Base-by-base conservation (phyloP, 2,113 vertebrate genomes). In the Turdus rufiventris region DNA sequence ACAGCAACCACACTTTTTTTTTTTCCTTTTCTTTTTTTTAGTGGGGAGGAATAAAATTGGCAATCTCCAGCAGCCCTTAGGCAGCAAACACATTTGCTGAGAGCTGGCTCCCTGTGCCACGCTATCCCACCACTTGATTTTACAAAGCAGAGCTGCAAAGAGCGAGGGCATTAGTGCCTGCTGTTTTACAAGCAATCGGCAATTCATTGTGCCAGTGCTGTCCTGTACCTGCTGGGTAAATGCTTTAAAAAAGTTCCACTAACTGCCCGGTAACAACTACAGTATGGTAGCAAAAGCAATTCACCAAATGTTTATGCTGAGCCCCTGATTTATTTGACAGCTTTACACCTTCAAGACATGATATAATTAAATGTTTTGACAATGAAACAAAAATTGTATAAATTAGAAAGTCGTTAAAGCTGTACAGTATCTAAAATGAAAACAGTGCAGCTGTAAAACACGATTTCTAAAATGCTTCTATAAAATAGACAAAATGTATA, bases 321-420 rank as follows among this genome's bases (percentile, higher is more conserved):
- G 97, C 93, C 95, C 95, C 86, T 90, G 98, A 98, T 98, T 98
- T 98, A 98, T 98, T 98, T 98, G 98, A 98, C 98, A 98, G 98
- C 95, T 98, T 98, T 98, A 98, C 97, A 98, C 98, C 97, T 98
- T 97, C 97, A 90, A 98, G 98, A 97, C 97, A 97, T 97, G 97
- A 97, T 97, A 98, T 97, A 98, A 98, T 98, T 98, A 98, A 98
- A 98, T 98, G 98, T 98, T 98, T 98, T 98, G 98, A 98, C 98
- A 98, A 95, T 87, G 93, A 98, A 98, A 98, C 97, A 97, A 98
- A 98, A 98, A 98, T 94, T 98, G 98, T 98, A 96, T 98, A 98
- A 98, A 98, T 98, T 97, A 98, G 92, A 97, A 98, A 97, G 97
- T 96, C 96, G 83, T 98, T 98, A 97, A 96, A 97, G 72, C 97